phyloP scores from a whole-genome alignment of 1,140 invertebrate genomes.

The Phenacoccus solenopsis region DNA sequence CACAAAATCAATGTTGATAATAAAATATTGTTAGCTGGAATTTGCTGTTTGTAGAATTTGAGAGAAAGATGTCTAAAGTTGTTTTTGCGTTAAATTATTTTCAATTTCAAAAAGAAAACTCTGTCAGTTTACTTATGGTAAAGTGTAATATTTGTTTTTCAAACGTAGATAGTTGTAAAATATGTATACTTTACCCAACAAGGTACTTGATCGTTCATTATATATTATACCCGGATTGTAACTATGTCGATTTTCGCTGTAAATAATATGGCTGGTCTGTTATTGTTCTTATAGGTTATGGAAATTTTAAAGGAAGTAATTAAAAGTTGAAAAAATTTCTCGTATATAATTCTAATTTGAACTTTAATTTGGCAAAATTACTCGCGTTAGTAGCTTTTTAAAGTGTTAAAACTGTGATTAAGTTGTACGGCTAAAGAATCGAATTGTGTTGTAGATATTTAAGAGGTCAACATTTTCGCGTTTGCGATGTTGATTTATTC shows the following conservation, averaged over 20 bases:
- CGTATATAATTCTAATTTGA: background rate
- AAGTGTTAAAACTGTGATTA: background rate
- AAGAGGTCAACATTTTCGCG: constrained; percentile 12
- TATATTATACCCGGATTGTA: background rate
- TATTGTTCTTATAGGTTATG: constrained; percentile 14
- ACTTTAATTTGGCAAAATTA: background rate
- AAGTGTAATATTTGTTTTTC: constrained; percentile 9
- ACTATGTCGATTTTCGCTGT: background rate
- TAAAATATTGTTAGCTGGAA: constrained; percentile 6
- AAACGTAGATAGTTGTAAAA: constrained; percentile 5
- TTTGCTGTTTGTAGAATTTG: constrained; percentile 10
- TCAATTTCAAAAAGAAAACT: background rate
- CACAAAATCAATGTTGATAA: constrained; percentile 11
- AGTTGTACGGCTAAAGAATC: background rate
- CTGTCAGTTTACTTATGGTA: constrained; percentile 5
- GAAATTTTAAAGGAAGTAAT: constrained; percentile 7
- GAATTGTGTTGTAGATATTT: background rate
- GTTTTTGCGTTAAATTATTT: constrained; percentile 14
- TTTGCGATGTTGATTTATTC: background rate
- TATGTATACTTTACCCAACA: constrained; percentile 2
- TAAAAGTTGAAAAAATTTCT: background rate
- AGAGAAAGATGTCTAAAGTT: constrained; percentile 10
- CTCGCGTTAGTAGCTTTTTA: background rate
- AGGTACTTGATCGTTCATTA: background rate
- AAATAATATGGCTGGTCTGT: constrained; percentile 17